These are phyloP conservation scores for Meta bourneti DNA, from an alignment of 2,888 invertebrate genomes.

Conservation along the genomic window DNA sequence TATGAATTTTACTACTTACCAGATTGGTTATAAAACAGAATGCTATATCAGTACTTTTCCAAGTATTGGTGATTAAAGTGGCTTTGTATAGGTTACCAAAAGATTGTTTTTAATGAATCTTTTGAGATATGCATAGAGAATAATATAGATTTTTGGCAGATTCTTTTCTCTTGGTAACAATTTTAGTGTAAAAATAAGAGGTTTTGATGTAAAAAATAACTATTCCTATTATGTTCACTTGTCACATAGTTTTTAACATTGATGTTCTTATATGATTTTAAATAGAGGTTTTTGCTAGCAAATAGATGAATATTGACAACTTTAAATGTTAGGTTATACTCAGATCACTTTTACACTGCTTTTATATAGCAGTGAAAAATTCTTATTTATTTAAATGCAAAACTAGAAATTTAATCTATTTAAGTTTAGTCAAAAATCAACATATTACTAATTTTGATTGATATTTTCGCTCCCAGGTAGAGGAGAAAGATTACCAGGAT, in stretches of 20 bases:
- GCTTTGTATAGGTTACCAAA: neutral
- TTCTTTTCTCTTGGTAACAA: neutral
- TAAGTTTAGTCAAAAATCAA: neutral
- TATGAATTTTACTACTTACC: too few species aligned
- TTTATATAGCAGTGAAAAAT: neutral
- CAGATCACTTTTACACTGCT: too few species aligned
- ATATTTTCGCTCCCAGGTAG: conserved; percentile 37
- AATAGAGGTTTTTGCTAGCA: neutral
- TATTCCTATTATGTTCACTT: neutral
- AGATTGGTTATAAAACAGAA: neutral
- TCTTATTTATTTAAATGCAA: conserved; percentile 37
- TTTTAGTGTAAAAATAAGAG: neutral
- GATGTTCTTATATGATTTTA: neutral
- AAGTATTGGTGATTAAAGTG: neutral
- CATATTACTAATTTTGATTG: neutral
- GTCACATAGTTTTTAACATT: neutral
- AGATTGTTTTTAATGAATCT: neutral
- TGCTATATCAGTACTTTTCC: neutral
- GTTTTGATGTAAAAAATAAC: neutral
- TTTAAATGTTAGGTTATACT: too few species aligned
- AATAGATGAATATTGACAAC: neutral
- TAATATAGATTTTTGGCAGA: neutral
- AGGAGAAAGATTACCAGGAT: conserved; percentile 75
- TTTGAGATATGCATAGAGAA: neutral
- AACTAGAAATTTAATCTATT: conserved; percentile 44